Evolutionary conservation across 64 coral and sea anemone species (phyloP), one percentile per base, ranked within the genome.

Genomic region (Stichodactyla helianthus): DNA sequence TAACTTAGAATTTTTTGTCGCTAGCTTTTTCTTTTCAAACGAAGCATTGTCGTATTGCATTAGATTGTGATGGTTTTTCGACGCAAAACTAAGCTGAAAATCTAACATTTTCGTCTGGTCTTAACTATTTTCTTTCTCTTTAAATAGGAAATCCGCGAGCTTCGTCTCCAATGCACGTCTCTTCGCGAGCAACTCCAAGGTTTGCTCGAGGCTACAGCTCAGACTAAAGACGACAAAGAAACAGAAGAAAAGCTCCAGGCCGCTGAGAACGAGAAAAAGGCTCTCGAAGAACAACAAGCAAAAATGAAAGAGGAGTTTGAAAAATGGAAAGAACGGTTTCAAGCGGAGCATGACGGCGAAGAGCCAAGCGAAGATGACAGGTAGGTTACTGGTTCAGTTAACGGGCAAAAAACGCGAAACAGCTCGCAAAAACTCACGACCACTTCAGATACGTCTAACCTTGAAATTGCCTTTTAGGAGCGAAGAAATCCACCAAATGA

Each of bases 221-320:
- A 85, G 22, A 88, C 71, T 52, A 91, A 92, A 53, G 97, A 95
- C 55, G 90, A 95, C 5, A 79, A 87, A 4, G 89, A 99, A 64
- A 95, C 97, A 20, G 97, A 95, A 5, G 91, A 93, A 23, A 88
- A 99, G 52, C 83, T 99, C 14, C 89, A 99, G 68, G 88, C 93
- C 53, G 96, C 96, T 1, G 96, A 95, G 55, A 90, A 86, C 61
- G 93, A 99, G 85, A 99, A 91, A 87, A 87, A 94, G 53, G 88
- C 88, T 54, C 84, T 94, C 50, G 50, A 67, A 51, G 87, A 79
- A 11, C 57, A 88, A 23, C 82, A 89, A 64, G 52, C 68, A n/a
- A 89, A 57, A 58, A 93, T 93, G 91, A 91, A 93, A 55, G 86
- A 91, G 19, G 95, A 97, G 13, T 83, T 92, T 88, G 94, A 96